Evolutionary conservation across 2,888 invertebrate species (phyloP), one percentile per base, ranked within the genome.

Genomic region (Elegia similella): DNA sequence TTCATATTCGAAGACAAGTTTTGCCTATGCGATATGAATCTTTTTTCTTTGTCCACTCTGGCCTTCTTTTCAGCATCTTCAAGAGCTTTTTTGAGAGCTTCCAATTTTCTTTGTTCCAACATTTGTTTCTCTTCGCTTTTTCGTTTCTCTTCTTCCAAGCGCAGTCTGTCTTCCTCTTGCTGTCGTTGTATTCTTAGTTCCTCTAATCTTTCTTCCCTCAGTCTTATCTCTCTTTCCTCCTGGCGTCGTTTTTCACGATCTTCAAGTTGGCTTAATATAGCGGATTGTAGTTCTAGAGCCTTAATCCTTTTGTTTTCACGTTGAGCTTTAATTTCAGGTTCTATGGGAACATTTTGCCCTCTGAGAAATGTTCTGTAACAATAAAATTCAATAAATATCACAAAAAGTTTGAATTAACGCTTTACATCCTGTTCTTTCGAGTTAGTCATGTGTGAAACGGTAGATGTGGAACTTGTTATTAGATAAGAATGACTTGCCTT

Each of bases 331-430:
- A 96, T 94, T 65, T 94, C 93, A 1, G 96, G 95, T 77, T 98
- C 97, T 57, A 97, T 79, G 0, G 95, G 96, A 13, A 95, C 94
- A 83, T 97, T 97, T 88, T 98, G 98, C 7, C 98, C 98, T 64
- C 97, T 92, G 48, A 97, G 86, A 83, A 95, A 95, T 44, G 95
- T 95, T 65, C 92, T 92, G 80, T n/a, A 81, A 82, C 57, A 46
- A 69, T 76, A 53, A 78, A 23, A 23, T 5, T 23, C 5, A 5
- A 23, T 23, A 23, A 23, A 23, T 23, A 5, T 23, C 23, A 3
- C 5, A 23, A 23, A 23, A n/a, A n/a, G n/a, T n/a, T n/a, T n/a
- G n/a, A n/a, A n/a, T n/a, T n/a, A n/a, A n/a, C n/a, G n/a, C n/a
- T n/a, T n/a, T n/a, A n/a, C n/a, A n/a, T n/a, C n/a, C n/a, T n/a